Evolutionary conservation across 2,113 vertebrate species (phyloP), one percentile per base, ranked within the genome.

Genomic region (Ctenomys sociabilis): DNA sequence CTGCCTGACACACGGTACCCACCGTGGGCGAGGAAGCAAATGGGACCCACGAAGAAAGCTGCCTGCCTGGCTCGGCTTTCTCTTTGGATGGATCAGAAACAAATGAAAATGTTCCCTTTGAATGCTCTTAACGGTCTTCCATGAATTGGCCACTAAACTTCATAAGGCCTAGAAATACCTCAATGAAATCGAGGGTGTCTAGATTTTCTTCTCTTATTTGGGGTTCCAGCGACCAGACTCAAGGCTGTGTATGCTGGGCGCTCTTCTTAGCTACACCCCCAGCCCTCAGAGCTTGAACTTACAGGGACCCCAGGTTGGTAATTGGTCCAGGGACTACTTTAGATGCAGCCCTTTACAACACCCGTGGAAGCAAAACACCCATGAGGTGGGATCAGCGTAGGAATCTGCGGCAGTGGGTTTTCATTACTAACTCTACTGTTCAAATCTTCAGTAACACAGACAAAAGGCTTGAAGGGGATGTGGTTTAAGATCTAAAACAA

Each of bases 401-500:
- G 91, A 86, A 91, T 73, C 78, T 85, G 14, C 12, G 64, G 61
- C 85, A 90, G 66, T 3, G 72, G 43, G 52, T 54, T 19, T 49
- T 43, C 28, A 52, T 57, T 85, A 94, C 85, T 66, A 70, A 93
- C 17, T 81, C 30, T n/a, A 21, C 64, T 35, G 43, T 37, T 86
- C 61, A 72, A 85, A 70, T 91, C 28, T 77, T 88, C 49, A 90
- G 93, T 54, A 88, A 88, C 61, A n/a, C 37, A 78, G 35, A 14
- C 91, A 72, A 78, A 94, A 66, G 30, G 63, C 54, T 92, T 66
- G 87, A 17, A 92, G 49, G 72, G 61, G 90, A 96, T 64, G 45
- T 88, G 95, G 85, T 35, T 78, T 57, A 86, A 90, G 95, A 68
- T 10, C 45, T 45, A 94, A 94, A 94, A 73, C 80, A 70, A 26